Evolutionary conservation across 2,797 vertebrate genomes (phyloP).

Genomic region (Morelia viridis): DNA sequence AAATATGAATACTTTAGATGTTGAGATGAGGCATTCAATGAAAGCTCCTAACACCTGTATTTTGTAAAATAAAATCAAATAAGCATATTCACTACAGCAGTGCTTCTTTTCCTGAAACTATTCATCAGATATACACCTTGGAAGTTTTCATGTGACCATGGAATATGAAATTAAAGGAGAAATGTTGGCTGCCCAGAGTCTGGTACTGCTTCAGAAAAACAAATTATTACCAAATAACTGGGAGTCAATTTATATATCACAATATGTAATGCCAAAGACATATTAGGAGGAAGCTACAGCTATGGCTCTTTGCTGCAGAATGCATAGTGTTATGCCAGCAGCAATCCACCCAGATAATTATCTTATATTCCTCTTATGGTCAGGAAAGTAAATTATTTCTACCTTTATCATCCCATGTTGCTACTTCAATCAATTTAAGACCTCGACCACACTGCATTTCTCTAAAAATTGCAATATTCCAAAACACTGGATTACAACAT

Average conservation of each 20-base stretch:
- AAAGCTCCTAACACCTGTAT: not conserved
- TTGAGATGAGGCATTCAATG: constrained; percentile 5
- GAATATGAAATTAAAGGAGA: constrained; percentile 27
- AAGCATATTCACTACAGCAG: not conserved
- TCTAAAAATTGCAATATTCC: not conserved
- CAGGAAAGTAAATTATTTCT: not conserved
- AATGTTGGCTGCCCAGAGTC: not conserved
- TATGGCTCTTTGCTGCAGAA: not conserved
- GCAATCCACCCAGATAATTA: not conserved
- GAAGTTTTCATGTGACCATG: not conserved
- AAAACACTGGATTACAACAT: not conserved
- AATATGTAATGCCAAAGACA: not conserved
- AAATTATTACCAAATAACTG: not conserved
- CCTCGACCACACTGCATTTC: not conserved
- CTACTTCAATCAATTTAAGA: not conserved
- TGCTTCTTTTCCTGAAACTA: not conserved
- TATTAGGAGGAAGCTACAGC: not conserved
- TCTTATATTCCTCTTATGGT: not conserved
- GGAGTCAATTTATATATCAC: not conserved
- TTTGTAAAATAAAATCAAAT: not conserved
- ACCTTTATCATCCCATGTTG: not conserved
- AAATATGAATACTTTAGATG: not conserved
- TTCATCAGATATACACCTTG: not conserved
- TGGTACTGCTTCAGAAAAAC: not conserved
- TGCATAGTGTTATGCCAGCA: not conserved